Percentiles rank a stretch among this genome's conserved stretches.
Evolutionary conservation across 1,140 invertebrate species (phyloP).

Genomic region (Teleogryllus occipitalis): DNA sequence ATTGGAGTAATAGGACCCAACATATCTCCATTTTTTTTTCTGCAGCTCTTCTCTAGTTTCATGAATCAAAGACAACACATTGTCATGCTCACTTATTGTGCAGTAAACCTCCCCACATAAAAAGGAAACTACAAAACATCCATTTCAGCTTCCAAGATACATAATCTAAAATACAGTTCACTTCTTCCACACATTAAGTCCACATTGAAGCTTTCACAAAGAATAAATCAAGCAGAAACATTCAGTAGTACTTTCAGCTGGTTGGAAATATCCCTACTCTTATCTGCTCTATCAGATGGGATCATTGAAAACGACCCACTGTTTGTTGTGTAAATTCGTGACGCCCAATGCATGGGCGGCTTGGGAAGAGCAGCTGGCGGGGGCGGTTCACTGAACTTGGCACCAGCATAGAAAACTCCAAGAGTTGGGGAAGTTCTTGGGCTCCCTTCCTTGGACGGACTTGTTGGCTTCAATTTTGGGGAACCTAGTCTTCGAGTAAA

Average conservation of each 20-base stretch:
- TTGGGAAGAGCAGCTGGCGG: conserved; percentile 48
- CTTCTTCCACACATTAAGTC: conserved; percentile 7
- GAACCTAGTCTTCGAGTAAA: conserved; percentile 11
- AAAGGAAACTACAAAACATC: conserved; percentile 20
- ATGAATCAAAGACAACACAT: conserved; percentile 14
- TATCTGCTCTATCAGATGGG: conserved; percentile 28
- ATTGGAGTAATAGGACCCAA: conserved; percentile 11
- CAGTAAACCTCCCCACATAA: conserved; percentile 17
- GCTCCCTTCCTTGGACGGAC: conserved; percentile 34
- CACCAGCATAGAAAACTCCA: conserved; percentile 45
- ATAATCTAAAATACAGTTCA: conserved; percentile 15
- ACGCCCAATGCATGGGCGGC: conserved; percentile 48
- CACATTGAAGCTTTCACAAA: not conserved
- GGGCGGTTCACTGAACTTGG: conserved; percentile 52
- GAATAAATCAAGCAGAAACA: conserved; percentile 41
- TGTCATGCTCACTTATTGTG: conserved; percentile 21
- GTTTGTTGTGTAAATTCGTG: conserved; percentile 23
- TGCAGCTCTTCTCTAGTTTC: conserved; percentile 10
- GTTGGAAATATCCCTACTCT: conserved; percentile 36
- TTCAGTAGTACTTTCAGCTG: conserved; percentile 49
- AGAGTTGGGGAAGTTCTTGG: conserved; percentile 19
- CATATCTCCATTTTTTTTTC: not conserved
- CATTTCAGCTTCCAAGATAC: conserved; percentile 16
- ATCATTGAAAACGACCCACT: conserved; percentile 30
- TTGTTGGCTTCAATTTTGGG: conserved; percentile 25